Base-by-base conservation (phyloP, 2,888 invertebrate species). In the Phragmatobia fuliginosa region DNA sequence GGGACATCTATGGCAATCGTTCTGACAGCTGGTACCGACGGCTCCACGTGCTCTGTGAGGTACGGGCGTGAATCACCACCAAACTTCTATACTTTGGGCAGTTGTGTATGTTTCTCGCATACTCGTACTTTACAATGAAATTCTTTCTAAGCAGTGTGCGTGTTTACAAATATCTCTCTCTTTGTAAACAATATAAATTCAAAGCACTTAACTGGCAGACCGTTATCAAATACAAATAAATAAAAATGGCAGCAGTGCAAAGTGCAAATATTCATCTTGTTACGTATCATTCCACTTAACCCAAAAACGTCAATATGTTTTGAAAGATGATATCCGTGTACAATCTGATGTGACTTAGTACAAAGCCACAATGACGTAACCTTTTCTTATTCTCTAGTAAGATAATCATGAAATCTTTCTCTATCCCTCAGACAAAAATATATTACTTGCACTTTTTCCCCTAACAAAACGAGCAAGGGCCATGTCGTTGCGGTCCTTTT, bases 401-500 rank as follows among this genome's bases (percentile, higher is more conserved):
- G 31, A 68, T 72, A 69, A 69, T 72, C 68, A 69, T 68, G 52
- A 63, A 62, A 65, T 65, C 49, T 63, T 56, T 33, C 63, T 52
- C 60, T 69, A 67, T 69, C 66, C 31, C 52, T 69, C 49, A 64
- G 64, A 71, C 66, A 60, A 67, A 70, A 67, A 64, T 67, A 49
- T 62, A 66, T 66, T 66, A 66, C 70, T 70, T 70, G 70, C 70
- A 62, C 45, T 61, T 62, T 71, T 58, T 59, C 49, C 65, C 58
- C 68, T 45, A 62, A 25, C 38, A 59, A 32, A 63, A 60, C 49
- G 59, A 64, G 60, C 60, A 38, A 66, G 59, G 63, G 41, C 52
- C 62, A 62, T 68, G 65, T 67, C 64, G 28, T 65, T 33, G 21
- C 58, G 58, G 36, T 62, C 36, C 56, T 45, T 62, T 65, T 67